Conservation (phyloP, 2,797 vertebrate genomes). For the Margarornis squamiger region DNA sequence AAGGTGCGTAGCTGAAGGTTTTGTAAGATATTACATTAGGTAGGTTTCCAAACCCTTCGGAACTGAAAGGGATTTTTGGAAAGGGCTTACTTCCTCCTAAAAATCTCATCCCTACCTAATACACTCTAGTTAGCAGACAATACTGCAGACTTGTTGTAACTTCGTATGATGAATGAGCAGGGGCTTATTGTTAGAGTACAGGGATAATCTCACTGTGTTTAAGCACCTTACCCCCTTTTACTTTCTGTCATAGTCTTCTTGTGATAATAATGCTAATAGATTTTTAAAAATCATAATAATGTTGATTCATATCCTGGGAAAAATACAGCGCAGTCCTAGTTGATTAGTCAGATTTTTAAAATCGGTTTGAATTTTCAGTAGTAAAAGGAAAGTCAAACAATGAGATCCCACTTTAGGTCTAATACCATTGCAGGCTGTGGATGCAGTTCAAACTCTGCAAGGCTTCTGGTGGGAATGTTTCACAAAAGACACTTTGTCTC, state of each 20-base stretch:
- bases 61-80: not conserved
- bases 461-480: slow-evolving; percentile 41
- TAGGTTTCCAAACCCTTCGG: not conserved
- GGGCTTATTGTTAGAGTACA: not conserved
- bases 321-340: not conserved
- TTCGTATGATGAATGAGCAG: not conserved
- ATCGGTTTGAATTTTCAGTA: not conserved
- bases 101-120: not conserved
- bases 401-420: slow-evolving; percentile 33
- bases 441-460: slow-evolving; percentile 43
- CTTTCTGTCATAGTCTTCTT: not conserved
- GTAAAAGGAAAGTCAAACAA: slow-evolving; percentile 32
- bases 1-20: not conserved
- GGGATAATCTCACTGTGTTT: not conserved
- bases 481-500: slow-evolving; percentile 73
- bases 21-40: not conserved
- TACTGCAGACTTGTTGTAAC: not conserved
- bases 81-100: not conserved
- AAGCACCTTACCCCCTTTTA: not conserved
- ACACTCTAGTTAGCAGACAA: not conserved
- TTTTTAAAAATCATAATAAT: not conserved
- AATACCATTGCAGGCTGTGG: slow-evolving; percentile 2
- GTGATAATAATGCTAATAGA: not conserved
- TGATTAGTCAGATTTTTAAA: slow-evolving; percentile 10
- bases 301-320: not conserved